Base-by-base conservation (phyloP, 1,140 invertebrate genomes). In the Frieseomelitta varia region DNA sequence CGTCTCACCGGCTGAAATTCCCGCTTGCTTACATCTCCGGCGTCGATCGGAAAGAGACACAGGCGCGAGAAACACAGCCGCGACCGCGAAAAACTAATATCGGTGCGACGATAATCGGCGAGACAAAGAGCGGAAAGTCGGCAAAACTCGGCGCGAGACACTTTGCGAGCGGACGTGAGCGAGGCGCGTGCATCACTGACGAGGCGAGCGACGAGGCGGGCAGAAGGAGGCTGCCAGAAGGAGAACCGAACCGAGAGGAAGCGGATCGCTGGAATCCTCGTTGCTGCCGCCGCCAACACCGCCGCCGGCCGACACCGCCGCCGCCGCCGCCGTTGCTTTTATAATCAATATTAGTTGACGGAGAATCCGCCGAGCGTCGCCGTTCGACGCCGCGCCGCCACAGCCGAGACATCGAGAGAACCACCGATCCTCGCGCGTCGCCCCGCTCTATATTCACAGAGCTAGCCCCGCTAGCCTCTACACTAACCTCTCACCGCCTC, bases 271-370 rank as follows among this genome's bases (percentile, higher is more conserved):
- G 17, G 69, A 63, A 39, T 76, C 78, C 47, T 86, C 81, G 68
- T 67, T 65, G 30, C 76, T 76, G n/a, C 55, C 71, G 17, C 77
- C 79, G 19, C 47, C 80, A 8, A 75, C 79, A 6, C 65, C 85
- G 72, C 39, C 39, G 39, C 4, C 39, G 6, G 39, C 4, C 39
- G 6, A 39, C 39, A 8, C 69, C 81, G 15, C 63, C 84, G 73
- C 75, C n/a, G 63, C 55, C 69, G 51, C 80, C 73, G 55, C 80
- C 84, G 69, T 67, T 84, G 90, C 89, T 93, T 93, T 92, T 91
- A 91, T 90, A 93, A 93, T 93, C 93, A 93, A 93, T 93, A 93
- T 92, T 93, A 91, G 92, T 92, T 89, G 89, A 82, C 87, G 84
- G 85, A 82, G 81, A 67, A 89, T 90, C 91, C 92, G 92, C 90